Base-by-base conservation (phyloP, 2,113 vertebrate species). In the Nesogale talazaci region DNA sequence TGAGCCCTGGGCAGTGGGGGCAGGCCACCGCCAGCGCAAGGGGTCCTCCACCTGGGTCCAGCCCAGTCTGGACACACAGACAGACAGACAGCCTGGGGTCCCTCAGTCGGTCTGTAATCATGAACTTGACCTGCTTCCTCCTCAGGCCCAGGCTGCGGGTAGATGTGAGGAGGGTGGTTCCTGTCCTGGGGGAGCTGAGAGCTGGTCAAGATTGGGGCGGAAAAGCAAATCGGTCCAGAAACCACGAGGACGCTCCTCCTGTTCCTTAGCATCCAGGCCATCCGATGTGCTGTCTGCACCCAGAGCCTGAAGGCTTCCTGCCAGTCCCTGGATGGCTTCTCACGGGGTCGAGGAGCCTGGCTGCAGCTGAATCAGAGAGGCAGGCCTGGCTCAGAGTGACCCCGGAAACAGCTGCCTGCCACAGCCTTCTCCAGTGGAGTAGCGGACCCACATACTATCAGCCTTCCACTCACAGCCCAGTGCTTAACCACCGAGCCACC, bases 161-260 rank as follows among this genome's bases (percentile, higher is more conserved):
- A 86, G 84, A 79, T 81, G 61, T 82, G 74, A 92, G 85, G 89
- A 88, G 14, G 56, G 36, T 3, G 17, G 76, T 61, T 46, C 46
- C 61, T 81, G 65, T 20, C 20, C 59, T 22, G 29, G 25, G 42
- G 59, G 52, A 65, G 34, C 36, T 72, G 72, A 74, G 83, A 52
- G 46, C 46, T 52, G 74, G 84, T 76, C 65, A 34, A 59, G 74
- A 59, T 34, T 1, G 17, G 29, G 31, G 80, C 40, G 12, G 23
- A 57, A 83, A 89, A 90, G 31, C 11, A 57, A 83, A 65, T 65
- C 40, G 88, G 40, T 19, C 20, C 31, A 75, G 85, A 75, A 20
- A 38, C 70, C 65, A 72, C 5, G 79, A 5, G 57, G 79, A 46
- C 70, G 57, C 69, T 9, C 46, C 14, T 52, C 14, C 34, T 75